A percentile compares a stretch with the other conserved stretches of the same genome.
phyloP scores from a whole-genome alignment of 2,888 invertebrate genomes.

The Meandrusa payeni region DNA sequence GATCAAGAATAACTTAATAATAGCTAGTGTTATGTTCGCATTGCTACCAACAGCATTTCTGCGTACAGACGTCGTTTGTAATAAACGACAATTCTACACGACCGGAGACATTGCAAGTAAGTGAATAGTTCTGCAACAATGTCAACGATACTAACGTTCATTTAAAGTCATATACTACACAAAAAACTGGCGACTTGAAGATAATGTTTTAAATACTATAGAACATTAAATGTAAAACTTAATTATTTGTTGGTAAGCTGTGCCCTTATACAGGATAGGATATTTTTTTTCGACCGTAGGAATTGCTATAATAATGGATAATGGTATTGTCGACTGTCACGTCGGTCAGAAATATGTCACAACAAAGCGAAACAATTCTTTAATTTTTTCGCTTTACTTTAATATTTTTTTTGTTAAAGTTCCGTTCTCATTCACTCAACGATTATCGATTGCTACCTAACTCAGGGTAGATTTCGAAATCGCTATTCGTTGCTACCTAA shows the following conservation, averaged over 20 bases:
- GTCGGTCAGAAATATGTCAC: constrained; percentile 9
- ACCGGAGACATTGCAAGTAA: not conserved
- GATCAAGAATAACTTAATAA: constrained; percentile 34
- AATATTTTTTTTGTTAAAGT: no score
- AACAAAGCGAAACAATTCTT: not conserved
- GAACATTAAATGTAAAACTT: not conserved
- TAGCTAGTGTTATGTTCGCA: constrained; percentile 25
- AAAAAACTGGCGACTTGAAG: not conserved
- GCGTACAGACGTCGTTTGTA: constrained; percentile 10
- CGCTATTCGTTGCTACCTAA: no score
- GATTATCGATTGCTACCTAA: no score
- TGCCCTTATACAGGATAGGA: not conserved
- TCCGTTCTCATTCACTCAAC: no score
- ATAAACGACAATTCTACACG: constrained; percentile 2
- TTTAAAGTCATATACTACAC: not conserved
- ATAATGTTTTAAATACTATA: constrained; percentile 6
- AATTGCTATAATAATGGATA: not conserved
- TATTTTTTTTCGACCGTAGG: not conserved
- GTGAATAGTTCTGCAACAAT: constrained; percentile 18
- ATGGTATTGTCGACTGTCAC: not conserved
- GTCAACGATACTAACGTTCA: constrained; percentile 3
- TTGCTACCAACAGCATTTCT: constrained; percentile 1
- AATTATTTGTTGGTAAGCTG: constrained; percentile 2
- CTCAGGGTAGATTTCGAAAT: no score
- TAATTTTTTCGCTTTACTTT: no score